Evolutionary conservation across 1,140 invertebrate genomes (phyloP).

Genomic region (Neodiprion pinetum): DNA sequence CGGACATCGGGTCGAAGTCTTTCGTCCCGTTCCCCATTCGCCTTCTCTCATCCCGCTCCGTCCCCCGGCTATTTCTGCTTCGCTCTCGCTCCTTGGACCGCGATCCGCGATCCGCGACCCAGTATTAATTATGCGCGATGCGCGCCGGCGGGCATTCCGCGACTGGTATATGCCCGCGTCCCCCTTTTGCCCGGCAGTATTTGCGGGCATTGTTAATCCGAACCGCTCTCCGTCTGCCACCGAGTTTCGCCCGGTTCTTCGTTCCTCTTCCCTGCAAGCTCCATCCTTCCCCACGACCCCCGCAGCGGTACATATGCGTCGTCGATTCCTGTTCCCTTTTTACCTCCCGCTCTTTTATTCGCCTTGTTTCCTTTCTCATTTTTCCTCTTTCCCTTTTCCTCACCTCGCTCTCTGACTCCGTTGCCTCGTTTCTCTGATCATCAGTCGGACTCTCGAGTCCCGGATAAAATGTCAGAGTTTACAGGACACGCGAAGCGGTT

Average conservation of each 20-base stretch:
- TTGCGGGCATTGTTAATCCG: conserved; percentile 60
- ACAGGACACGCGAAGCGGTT: not conserved
- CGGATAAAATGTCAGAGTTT: not conserved
- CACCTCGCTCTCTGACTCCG: not conserved
- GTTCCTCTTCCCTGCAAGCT: conserved; percentile 6
- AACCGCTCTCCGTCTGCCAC: conserved; percentile 54
- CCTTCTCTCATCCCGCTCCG: conserved; percentile 24
- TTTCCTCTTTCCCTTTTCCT: conserved; percentile 2
- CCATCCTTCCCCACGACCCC: not conserved
- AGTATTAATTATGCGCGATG: conserved; percentile 61
- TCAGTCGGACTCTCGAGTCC: not conserved
- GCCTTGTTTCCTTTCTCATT: conserved; percentile 36
- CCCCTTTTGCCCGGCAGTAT: conserved; percentile 45
- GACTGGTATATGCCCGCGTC: conserved; percentile 39
- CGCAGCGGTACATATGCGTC: not conserved
- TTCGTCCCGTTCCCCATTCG: conserved; percentile 44
- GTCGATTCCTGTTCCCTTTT: not conserved
- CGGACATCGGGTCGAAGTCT: conserved; percentile 43
- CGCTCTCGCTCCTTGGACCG: conserved; percentile 36
- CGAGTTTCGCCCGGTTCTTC: conserved; percentile 43
- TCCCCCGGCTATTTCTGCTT: conserved; percentile 22
- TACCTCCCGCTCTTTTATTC: conserved; percentile 22
- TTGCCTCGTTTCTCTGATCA: not conserved
- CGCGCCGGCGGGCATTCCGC: conserved; percentile 58
- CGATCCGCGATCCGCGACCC: conserved; percentile 30